Conservation (phyloP, 1,140 invertebrate genomes). For the Orchestia grillus region DNA sequence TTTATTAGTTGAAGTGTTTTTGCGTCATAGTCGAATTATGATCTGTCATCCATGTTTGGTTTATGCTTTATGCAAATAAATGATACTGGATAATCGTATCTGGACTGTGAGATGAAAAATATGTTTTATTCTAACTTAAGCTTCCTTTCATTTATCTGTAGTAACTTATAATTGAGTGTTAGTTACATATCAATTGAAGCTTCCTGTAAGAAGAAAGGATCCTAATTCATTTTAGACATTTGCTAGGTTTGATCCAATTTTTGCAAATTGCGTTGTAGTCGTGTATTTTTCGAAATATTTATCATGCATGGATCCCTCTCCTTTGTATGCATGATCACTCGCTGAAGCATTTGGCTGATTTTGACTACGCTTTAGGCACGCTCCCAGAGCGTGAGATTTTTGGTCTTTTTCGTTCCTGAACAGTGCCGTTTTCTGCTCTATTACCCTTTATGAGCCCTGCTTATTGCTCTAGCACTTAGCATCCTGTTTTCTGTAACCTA, state of each 20-base stretch:
- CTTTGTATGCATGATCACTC: background rate
- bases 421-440: background rate
- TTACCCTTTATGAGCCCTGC: background rate
- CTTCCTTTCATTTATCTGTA: no score
- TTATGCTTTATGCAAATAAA: background rate
- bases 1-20: background rate
- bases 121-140: no score
- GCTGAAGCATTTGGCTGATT: background rate
- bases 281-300: no score
- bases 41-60: background rate
- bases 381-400: background rate
- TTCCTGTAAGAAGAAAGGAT: background rate
- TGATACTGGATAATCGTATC: background rate
- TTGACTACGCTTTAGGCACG: background rate
- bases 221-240: background rate
- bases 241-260: background rate
- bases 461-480: background rate
- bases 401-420: background rate
- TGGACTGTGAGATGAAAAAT: background rate
- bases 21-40: background rate
- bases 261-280: no score
- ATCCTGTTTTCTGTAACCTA: background rate
- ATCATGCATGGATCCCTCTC: no score
- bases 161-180: background rate
- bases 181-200: background rate